A percentile compares a stretch with the other conserved stretches of the same genome.
phyloP scores from a whole-genome alignment of 2,113 vertebrate species.

The Nycticorax nycticorax region DNA sequence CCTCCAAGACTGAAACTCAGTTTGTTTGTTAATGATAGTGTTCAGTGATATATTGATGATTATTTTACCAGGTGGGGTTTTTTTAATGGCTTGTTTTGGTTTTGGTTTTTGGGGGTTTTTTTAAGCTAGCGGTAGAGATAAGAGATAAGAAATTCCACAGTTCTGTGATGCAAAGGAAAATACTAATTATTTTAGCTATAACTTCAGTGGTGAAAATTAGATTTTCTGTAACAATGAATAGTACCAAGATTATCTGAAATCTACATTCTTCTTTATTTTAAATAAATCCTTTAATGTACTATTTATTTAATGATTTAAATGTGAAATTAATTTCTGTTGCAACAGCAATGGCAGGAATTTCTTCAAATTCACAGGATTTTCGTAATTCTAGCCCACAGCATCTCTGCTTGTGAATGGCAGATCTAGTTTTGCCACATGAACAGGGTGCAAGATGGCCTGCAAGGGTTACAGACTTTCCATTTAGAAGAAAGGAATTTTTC shows the following conservation, averaged over 20 bases:
- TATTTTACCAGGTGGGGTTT: background rate
- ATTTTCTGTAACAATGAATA: background rate
- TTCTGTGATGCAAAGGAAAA: background rate
- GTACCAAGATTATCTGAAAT: background rate
- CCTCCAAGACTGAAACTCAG: background rate
- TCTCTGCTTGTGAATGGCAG: background rate
- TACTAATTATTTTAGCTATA: background rate
- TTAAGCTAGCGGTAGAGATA: background rate
- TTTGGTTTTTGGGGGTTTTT: background rate
- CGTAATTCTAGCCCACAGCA: background rate
- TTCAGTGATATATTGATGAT: background rate
- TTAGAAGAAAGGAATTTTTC: background rate
- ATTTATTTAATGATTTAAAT: background rate
- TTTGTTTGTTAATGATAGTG: background rate
- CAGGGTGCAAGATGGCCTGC: background rate
- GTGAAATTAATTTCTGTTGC: background rate
- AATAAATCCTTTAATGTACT: background rate
- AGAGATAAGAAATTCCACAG: background rate
- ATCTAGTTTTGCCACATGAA: background rate
- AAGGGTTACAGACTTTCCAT: background rate
- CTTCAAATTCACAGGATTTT: background rate
- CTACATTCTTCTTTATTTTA: background rate
- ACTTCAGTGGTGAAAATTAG: background rate
- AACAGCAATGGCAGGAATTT: background rate
- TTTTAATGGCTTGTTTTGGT: background rate